Evolutionary conservation across 1,140 invertebrate species (phyloP).

Genomic region (Dolichoris vasculosae): DNA sequence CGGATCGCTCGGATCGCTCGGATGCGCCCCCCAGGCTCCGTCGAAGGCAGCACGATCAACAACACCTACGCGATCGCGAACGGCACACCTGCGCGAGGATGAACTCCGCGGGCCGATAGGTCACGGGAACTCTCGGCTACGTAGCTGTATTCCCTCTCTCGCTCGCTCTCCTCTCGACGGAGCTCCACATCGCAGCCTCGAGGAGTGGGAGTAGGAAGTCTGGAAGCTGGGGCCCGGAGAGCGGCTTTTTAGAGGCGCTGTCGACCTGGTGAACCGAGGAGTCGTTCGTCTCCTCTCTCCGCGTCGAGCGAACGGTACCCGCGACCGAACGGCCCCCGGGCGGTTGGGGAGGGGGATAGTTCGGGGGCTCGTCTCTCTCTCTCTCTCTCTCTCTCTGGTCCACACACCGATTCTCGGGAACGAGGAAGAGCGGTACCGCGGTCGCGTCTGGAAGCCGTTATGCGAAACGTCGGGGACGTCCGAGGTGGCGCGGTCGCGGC

Average conservation of each 20-base stretch:
- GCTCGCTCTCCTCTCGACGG: neutral
- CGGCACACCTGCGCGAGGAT: constrained; percentile 21
- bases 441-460: constrained; percentile 33
- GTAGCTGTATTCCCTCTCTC: neutral
- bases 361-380: constrained; percentile 25
- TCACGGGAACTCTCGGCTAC: constrained; percentile 47
- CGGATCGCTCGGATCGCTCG: constrained; percentile 11
- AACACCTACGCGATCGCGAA: neutral
- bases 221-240: constrained; percentile 38
- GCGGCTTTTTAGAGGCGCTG: constrained; percentile 21
- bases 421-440: constrained; percentile 39
- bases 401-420: constrained; percentile 32
- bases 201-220: constrained; percentile 49
- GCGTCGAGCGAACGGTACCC: constrained; percentile 28
- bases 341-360: neutral
- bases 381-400: constrained; percentile 14
- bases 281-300: neutral
- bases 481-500: constrained; percentile 14
- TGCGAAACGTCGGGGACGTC: neutral
- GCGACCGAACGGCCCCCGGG: constrained; percentile 32
- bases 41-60: too few relatives aligned
- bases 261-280: constrained; percentile 51
- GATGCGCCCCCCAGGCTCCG: neutral
- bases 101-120: constrained; percentile 45
- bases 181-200: neutral